Percentiles rank a stretch among this genome's conserved stretches.
phyloP scores from a whole-genome alignment of 2,888 invertebrate species.

The Tinea pellionella region DNA sequence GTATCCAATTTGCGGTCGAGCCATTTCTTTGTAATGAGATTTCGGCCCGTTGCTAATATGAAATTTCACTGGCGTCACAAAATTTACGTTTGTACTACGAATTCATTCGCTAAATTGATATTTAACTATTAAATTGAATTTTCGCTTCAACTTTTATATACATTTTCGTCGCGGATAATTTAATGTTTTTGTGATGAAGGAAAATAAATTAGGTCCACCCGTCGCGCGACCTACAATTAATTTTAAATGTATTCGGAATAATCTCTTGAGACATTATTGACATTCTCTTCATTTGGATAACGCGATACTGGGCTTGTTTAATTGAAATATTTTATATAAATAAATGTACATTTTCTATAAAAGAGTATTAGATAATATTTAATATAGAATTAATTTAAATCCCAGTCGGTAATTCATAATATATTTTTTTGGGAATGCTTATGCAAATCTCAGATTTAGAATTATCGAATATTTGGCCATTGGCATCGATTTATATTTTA shows the following conservation, averaged over 20 bases:
- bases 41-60: constrained; percentile 18
- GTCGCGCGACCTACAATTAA: not conserved
- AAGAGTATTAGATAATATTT: too few relatives aligned
- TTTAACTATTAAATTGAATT: constrained; percentile 8
- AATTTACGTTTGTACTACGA: constrained; percentile 13
- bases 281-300: not conserved
- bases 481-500: constrained; percentile 36
- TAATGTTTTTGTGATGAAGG: not conserved
- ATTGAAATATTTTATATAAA: not conserved
- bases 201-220: not conserved
- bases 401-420: too few relatives aligned
- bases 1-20: constrained; percentile 20
- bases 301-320: not conserved
- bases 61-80: constrained; percentile 15
- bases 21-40: constrained; percentile 20
- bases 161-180: not conserved
- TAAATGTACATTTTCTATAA: not conserved
- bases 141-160: not conserved
- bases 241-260: not conserved
- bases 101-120: constrained; percentile 1
- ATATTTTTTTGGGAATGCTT: too few relatives aligned
- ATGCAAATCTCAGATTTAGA: not conserved
- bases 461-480: not conserved
- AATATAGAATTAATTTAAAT: too few relatives aligned
- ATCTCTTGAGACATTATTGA: not conserved